These are phyloP conservation scores for Cololabis saira DNA, from an alignment of 2,113 vertebrate genomes.

Conservation along the genomic window DNA sequence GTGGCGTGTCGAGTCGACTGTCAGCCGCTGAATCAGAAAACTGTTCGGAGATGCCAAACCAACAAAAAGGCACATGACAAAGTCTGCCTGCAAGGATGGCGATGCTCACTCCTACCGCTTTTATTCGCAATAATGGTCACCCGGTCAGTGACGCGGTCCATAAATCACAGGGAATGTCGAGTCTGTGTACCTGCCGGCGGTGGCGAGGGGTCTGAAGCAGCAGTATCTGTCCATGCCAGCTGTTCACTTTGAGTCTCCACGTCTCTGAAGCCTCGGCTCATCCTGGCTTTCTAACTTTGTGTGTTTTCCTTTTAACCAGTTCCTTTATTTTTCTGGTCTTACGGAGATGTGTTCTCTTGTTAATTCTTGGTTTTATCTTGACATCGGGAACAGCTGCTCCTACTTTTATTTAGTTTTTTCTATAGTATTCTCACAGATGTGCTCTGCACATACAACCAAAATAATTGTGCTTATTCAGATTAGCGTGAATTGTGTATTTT, in stretches of 20 bases:
- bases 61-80: slow-evolving; percentile 68
- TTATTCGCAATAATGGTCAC: slow-evolving; percentile 71
- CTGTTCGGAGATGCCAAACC: slow-evolving; percentile 54
- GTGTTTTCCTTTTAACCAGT: slow-evolving; percentile 33
- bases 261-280: slow-evolving; percentile 53
- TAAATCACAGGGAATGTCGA: slow-evolving; percentile 75
- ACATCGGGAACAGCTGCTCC: too few species aligned
- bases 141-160: slow-evolving; percentile 67
- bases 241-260: slow-evolving; percentile 45
- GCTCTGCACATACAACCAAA: too few species aligned
- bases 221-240: slow-evolving; percentile 80
- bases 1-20: slow-evolving; percentile 42
- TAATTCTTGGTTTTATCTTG: too few species aligned
- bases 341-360: too few species aligned
- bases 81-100: slow-evolving; percentile 59
- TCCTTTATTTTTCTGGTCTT: too few species aligned
- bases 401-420: too few species aligned
- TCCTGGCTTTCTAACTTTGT: slow-evolving; percentile 66
- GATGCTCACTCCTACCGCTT: slow-evolving; percentile 47
- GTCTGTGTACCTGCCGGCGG: slow-evolving; percentile 76
- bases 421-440: too few species aligned
- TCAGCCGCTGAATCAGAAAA: slow-evolving; percentile 48
- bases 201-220: slow-evolving; percentile 66
- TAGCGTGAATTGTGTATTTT: too few species aligned
- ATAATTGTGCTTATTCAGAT: too few species aligned